Evolutionary conservation across 2,113 vertebrate species (phyloP), one percentile per base, ranked within the genome.

Genomic region (Campylomormyrus tamandua): DNA sequence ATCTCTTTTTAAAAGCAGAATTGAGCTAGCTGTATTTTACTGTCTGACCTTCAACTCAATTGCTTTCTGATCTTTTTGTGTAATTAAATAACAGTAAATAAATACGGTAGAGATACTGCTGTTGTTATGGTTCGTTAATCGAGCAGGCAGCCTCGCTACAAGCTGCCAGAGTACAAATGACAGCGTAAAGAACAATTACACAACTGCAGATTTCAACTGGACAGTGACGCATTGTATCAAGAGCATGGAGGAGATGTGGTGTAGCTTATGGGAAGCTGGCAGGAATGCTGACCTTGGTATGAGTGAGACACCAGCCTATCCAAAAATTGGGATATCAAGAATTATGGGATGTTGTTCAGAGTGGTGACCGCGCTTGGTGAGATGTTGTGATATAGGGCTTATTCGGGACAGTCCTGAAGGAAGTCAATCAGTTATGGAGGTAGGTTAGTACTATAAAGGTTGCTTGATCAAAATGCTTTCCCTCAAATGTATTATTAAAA

Each of bases 21-120:
- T 53, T 3, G 19, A 53, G 49, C 31, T 27, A n/a, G 77, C 80
- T 48, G 35, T 27, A 84, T 89, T 84, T 85, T 45, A 24, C n/a
- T 49, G 80, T 89, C 80, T 89, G 50, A 83, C 52, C 50, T 89
- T 89, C 84, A 62, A 52, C 50, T 84, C 52, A 83, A 62, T 48
- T 83, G 49, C 88, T 48, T 83, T 48, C 88, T 89, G 48, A 83
- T 83, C 74, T 42, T 88, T 89, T 89, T 50, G 46, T 89, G 88
- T 89, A 50, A 84, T 84, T 56, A 46, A 89, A 89, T 89, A 48
- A 62, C 53, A 56, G 21, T 56, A 45, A 89, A 84, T 83, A 89
- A 88, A 88, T 88, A 31, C 48, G 62, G 77, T 53, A 83, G 50
- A 58, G 52, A 46, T 39, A 85, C 35, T 13, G 24, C 52, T 84